Evolutionary conservation across 2,888 invertebrate species (phyloP).

Genomic region (Drosophila vallismaia): DNA sequence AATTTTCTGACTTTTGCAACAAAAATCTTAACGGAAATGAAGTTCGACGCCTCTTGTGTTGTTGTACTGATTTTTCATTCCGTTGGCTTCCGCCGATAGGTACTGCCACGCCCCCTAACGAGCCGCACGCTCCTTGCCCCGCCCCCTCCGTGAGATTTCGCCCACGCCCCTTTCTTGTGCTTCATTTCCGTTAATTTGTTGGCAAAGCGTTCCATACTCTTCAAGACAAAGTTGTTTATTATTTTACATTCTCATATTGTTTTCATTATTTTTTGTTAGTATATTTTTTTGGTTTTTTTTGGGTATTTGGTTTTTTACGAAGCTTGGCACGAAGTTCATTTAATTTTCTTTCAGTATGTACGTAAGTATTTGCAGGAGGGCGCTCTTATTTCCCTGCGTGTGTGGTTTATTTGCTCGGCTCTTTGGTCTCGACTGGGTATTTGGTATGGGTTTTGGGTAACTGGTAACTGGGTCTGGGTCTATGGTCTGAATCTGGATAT

Average conservation of each 20-base stretch:
- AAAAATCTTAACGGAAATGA: constrained; percentile 83
- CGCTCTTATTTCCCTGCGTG: constrained; percentile 24
- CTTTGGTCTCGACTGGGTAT: constrained; percentile 38
- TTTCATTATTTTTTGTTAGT: constrained; percentile 10
- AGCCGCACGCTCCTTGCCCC: constrained; percentile 12
- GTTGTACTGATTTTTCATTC: constrained; percentile 26
- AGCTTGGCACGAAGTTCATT: constrained; percentile 26
- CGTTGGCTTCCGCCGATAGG: constrained; percentile 28
- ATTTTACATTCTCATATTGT: constrained; percentile 78
- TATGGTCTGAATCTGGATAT: constrained; percentile 20
- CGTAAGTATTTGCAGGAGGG: constrained; percentile 24
- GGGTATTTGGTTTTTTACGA: constrained; percentile 21
- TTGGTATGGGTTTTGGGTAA: constrained; percentile 21
- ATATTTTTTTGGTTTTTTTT: constrained; percentile 28
- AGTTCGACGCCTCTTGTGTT: constrained; percentile 60
- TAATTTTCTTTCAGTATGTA: constrained; percentile 25
- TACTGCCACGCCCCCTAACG: constrained; percentile 40
- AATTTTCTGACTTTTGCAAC: constrained; percentile 76
- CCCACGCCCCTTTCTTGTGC: constrained; percentile 58
- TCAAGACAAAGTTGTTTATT: constrained; percentile 82
- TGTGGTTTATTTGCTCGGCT: constrained; percentile 48
- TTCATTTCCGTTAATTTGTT: constrained; percentile 83
- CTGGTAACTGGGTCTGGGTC: constrained; percentile 25
- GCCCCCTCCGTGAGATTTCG: constrained; percentile 29
- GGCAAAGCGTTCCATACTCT: constrained; percentile 83